Evolutionary conservation across 2,113 vertebrate species (phyloP), one percentile per base, ranked within the genome.

Genomic region (Lophius piscatorius): DNA sequence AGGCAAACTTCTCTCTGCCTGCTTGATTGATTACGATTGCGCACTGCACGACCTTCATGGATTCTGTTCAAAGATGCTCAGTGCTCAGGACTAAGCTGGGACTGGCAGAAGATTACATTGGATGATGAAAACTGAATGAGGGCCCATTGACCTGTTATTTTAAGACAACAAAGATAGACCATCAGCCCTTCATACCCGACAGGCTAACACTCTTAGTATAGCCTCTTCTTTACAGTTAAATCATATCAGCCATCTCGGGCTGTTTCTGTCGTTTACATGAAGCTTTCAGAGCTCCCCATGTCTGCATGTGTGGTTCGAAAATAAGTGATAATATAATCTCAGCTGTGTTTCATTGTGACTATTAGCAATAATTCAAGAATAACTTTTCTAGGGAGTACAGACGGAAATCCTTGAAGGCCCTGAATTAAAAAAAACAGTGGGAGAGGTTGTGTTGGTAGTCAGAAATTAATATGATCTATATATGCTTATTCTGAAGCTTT

Each of bases 21-120:
- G 44, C 47, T 52, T 60, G 50, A 33, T 62, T 74, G 64, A 76
- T 79, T 78, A 81, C 68, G 58, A 74, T 72, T 82, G 46, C 44
- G 47, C 41, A 48, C 38, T 75, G 31, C 17, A 70, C 70, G 70
- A 79, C 41, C 76, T 42, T 52, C 75, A 80, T 80, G 45, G 42
- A 74, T 76, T 76, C 58, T 69, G 62, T 74, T 68, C 60, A 40
- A 71, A 74, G 65, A 80, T 41, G 54, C 57, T 28, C 47, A 33
- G 9, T 65, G 47, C 39, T 9, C 17, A 23, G 14, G 31, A 50
- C 26, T 48, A 57, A 72, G 67, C 35, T 67, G 60, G 64, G 36
- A 56, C 72, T 46, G 44, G 18, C 35, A 64, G 44, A 56, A 70
- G 69, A 71, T 71, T 49, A 61, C 20, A 22, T n/a, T 20, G 16